These are phyloP conservation scores for Meiosimyza platycephala DNA, from an alignment of 2,888 invertebrate genomes.

Conservation along the genomic window DNA sequence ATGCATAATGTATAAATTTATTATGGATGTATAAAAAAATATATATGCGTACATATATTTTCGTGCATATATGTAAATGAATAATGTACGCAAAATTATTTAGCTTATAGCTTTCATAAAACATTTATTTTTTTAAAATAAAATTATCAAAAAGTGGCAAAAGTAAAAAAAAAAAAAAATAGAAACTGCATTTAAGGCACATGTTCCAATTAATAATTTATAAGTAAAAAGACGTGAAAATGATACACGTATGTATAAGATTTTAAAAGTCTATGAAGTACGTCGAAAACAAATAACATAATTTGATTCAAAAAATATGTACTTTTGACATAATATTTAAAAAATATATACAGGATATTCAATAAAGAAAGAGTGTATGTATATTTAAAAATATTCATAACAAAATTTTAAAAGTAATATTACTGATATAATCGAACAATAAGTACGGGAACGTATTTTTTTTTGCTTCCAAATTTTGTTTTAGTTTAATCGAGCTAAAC, in stretches of 20 bases:
- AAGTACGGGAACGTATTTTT: no score
- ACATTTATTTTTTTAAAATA: constrained; percentile 27
- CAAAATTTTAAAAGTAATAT: no score
- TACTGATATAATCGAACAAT: no score
- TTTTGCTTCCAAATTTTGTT: no score
- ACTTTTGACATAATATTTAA: constrained; percentile 18
- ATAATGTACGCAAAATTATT: not conserved
- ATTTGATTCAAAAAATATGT: constrained; percentile 24
- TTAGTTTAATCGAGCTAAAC: no score
- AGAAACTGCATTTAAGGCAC: constrained; percentile 40
- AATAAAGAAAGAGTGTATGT: not conserved
- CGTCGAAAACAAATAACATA: not conserved
- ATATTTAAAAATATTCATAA: constrained; percentile 2
- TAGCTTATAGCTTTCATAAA: constrained; percentile 21
- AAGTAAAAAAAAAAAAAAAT: constrained; percentile 15
- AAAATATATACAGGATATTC: constrained; percentile 7
- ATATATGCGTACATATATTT: not conserved
- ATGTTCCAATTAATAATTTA: constrained; percentile 42
- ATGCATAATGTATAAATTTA: no score
- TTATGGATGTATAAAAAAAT: not conserved
- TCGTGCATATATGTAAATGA: not conserved
- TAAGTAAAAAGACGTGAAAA: constrained; percentile 1
- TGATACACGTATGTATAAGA: not conserved
- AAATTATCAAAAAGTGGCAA: constrained; percentile 22
- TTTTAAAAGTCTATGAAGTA: constrained; percentile 1